These are phyloP conservation scores for Leptinotarsa haldemani DNA, from an alignment of 2,888 invertebrate genomes.

Conservation along the genomic window DNA sequence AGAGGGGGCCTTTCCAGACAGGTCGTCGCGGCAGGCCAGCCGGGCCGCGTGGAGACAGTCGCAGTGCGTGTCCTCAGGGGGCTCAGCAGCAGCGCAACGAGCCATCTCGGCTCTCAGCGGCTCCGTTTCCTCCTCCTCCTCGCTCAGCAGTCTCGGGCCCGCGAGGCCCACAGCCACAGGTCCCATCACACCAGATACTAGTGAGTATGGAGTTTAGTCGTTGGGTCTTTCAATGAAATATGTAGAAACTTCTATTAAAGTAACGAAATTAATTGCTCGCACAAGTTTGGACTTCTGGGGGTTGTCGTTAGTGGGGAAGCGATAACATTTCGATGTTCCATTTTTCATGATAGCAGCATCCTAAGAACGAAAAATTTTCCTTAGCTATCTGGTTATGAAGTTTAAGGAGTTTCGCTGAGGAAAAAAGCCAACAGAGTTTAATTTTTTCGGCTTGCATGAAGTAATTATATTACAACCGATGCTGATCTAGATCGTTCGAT, in stretches of 20 bases:
- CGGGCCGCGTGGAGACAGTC: constrained; percentile 89
- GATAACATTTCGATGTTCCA: not conserved
- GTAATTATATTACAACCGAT: no score
- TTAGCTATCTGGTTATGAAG: not conserved
- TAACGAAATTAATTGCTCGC: not conserved
- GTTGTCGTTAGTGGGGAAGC: not conserved
- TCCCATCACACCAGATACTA: constrained; percentile 79
- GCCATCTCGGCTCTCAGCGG: constrained; percentile 86
- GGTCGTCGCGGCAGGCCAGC: constrained; percentile 85
- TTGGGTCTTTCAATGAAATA: not conserved
- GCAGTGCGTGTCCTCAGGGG: constrained; percentile 76
- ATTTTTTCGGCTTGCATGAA: no score
- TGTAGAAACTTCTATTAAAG: not conserved
- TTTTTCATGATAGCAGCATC: not conserved
- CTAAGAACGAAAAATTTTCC: not conserved
- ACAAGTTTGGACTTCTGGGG: no score
- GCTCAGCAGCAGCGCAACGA: constrained; percentile 69
- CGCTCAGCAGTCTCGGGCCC: constrained; percentile 73
- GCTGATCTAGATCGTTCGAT: no score
- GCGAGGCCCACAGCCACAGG: constrained; percentile 73
- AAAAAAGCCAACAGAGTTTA: no score
- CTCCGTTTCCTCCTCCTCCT: constrained; percentile 77
- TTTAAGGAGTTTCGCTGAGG: no score
- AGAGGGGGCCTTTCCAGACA: constrained; percentile 78
- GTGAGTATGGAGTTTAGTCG: constrained; percentile 63